Evolutionary conservation across 2,113 vertebrate species (phyloP).

Genomic region (Sylvietta virens): DNA sequence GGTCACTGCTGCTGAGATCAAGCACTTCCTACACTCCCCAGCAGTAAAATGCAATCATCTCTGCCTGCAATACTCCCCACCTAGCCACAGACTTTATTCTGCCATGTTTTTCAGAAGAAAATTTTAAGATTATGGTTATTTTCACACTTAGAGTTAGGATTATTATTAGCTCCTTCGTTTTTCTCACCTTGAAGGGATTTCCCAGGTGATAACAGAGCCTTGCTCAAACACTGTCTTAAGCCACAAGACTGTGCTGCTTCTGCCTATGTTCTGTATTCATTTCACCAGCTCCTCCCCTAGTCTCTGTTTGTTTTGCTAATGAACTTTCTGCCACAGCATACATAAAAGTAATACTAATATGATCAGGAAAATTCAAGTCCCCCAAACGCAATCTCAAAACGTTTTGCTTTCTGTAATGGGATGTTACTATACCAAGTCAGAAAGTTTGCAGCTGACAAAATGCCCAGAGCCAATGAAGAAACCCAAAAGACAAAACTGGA

Average conservation of each 20-base stretch:
- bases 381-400: not conserved
- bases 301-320: slow-evolving; percentile 29
- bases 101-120: not conserved
- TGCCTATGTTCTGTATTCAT: not conserved
- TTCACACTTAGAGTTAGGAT: not conserved
- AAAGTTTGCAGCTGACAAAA: not conserved
- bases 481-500: not conserved
- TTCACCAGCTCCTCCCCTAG: not conserved
- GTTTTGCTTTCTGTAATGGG: not conserved
- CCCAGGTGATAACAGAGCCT: not conserved
- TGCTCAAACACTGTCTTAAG: not conserved
- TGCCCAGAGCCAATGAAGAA: not conserved
- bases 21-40: not conserved
- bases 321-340: not conserved
- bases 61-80: not conserved
- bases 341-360: slow-evolving; percentile 2
- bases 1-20: not conserved
- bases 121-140: not conserved
- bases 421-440: not conserved
- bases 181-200: not conserved
- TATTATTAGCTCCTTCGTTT: not conserved
- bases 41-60: not conserved
- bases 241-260: not conserved
- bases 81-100: not conserved
- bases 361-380: slow-evolving; percentile 56